Percentiles rank a stretch among this genome's conserved stretches.
Conservation (phyloP, 2,113 vertebrate genomes). For the Ailurus styani region DNA sequence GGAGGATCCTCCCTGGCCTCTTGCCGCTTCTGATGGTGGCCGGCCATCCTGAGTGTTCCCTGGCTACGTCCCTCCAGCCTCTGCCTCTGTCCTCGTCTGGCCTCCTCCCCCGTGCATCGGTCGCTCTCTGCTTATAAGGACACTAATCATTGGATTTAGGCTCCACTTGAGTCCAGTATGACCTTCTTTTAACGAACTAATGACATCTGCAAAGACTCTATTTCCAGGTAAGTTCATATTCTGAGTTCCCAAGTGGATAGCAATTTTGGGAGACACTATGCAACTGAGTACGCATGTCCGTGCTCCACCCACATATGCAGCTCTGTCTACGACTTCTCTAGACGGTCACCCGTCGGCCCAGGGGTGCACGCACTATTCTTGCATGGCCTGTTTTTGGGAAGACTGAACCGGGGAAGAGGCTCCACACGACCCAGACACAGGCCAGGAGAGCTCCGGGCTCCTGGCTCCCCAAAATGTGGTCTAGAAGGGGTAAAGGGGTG, state of each 20-base stretch:
- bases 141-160: not conserved
- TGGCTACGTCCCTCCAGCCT: not conserved
- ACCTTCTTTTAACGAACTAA: not conserved
- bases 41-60: fast-evolving
- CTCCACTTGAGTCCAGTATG: not conserved
- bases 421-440: not conserved
- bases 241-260: not conserved
- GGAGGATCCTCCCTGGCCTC: not conserved
- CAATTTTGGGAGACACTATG: not conserved
- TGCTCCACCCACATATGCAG: not conserved
- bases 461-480: not conserved
- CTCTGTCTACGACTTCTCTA: not conserved
- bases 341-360: too few species aligned
- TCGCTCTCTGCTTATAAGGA: not conserved
- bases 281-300: fast-evolving
- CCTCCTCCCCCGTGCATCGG: too few species aligned
- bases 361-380: not conserved
- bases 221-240: not conserved
- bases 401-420: not conserved
- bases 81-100: not conserved
- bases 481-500: not conserved
- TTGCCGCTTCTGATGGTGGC: not conserved
- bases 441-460: not conserved
- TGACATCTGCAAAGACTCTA: not conserved
- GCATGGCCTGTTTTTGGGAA: fast-evolving